phyloP scores from a whole-genome alignment of 2,113 vertebrate genomes.

The Etia nguti region DNA sequence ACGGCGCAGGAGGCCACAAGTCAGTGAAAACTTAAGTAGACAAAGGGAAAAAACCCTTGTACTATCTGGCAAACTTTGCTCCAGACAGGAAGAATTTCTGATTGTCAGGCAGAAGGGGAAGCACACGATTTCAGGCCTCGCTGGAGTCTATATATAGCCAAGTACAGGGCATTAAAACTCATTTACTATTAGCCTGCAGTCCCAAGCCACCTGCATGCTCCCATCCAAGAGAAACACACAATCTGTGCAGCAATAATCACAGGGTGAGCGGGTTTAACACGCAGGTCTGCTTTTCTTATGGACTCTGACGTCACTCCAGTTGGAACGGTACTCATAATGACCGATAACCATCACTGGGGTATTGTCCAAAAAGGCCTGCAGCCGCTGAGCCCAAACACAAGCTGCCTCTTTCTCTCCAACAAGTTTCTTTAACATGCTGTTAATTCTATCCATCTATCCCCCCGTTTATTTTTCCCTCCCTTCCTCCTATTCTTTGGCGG shows the following conservation, averaged over 20 bases:
- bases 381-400: constrained; percentile 45
- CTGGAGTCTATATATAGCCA: constrained; percentile 40
- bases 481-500: constrained; percentile 73
- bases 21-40: neutral
- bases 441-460: constrained; percentile 48
- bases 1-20: neutral
- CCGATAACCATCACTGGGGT: constrained; percentile 46
- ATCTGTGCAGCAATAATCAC: constrained; percentile 1
- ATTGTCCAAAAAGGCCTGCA: constrained; percentile 48
- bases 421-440: constrained; percentile 35
- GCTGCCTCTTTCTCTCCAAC: constrained; percentile 1
- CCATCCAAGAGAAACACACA: constrained; percentile 60
- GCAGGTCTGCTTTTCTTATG: constrained; percentile 23
- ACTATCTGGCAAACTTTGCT: constrained; percentile 6
- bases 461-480: constrained; percentile 64
- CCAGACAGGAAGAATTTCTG: constrained; percentile 48
- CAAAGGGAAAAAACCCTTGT: constrained; percentile 9
- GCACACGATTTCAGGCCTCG: constrained; percentile 37
- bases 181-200: constrained; percentile 44
- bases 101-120: constrained; percentile 37
- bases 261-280: neutral
- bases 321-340: constrained; percentile 19
- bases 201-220: constrained; percentile 42
- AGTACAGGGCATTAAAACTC: constrained; percentile 11
- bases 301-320: constrained; percentile 43